phyloP scores from a whole-genome alignment of 2,888 invertebrate species.

The Andrena trimmerana region DNA sequence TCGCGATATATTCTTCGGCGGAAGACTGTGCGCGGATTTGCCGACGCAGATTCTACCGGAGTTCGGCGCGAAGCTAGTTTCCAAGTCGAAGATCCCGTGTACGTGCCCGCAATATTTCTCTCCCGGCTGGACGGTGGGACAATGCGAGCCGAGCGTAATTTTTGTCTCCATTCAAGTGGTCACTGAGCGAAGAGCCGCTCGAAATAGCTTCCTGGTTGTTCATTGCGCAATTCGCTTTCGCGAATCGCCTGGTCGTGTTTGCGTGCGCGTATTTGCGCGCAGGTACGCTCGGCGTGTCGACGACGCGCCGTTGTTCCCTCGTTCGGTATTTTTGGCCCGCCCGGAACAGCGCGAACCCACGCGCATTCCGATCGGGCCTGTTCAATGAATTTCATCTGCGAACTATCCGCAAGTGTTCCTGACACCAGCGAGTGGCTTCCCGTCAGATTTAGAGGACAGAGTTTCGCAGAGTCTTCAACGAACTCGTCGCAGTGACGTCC shows the following conservation, averaged over 20 bases:
- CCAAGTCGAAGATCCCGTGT: neutral
- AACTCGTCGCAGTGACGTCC: neutral
- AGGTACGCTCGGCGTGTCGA: slow-evolving; percentile 10
- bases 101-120: neutral
- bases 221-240: slow-evolving; percentile 49
- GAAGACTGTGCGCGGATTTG: neutral
- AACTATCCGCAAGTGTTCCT: neutral
- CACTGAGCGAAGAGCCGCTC: slow-evolving; percentile 29
- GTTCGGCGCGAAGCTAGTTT: neutral
- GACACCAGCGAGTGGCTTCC: neutral
- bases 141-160: slow-evolving; percentile 31
- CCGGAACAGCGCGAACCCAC: slow-evolving; percentile 19
- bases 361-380: slow-evolving; percentile 17
- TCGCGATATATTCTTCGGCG: slow-evolving; percentile 32
- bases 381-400: slow-evolving; percentile 12
- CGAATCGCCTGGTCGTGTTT: slow-evolving; percentile 2
- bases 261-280: slow-evolving; percentile 21
- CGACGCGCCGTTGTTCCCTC: slow-evolving; percentile 18
- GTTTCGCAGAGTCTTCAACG: neutral
- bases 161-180: slow-evolving; percentile 42
- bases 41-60: neutral
- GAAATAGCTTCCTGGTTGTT: slow-evolving; percentile 49
- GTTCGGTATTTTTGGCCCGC: slow-evolving; percentile 32
- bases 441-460: neutral
- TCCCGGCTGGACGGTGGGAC: slow-evolving; percentile 4